Evolutionary conservation across 2,888 invertebrate species (phyloP).

Genomic region (Dromius quadrimaculatus): DNA sequence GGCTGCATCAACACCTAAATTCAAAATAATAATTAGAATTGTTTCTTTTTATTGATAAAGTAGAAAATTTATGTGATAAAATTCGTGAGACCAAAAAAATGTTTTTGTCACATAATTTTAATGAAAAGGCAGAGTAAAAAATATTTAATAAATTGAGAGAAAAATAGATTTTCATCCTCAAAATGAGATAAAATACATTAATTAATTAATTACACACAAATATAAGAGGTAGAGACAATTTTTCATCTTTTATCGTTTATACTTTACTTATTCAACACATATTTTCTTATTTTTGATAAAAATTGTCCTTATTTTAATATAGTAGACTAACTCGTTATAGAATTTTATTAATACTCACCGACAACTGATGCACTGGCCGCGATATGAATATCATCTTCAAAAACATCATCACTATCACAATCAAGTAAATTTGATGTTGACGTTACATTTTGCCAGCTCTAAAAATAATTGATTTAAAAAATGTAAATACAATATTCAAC

Average conservation of each 20-base stretch:
- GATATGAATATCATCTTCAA: constrained; percentile 64
- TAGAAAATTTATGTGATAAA: background rate
- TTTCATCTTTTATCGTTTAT: too few species aligned
- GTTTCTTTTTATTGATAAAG: background rate
- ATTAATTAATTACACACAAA: too few species aligned
- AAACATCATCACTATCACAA: constrained; percentile 82
- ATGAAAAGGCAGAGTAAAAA: background rate
- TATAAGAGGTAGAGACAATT: too few species aligned
- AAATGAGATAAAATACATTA: too few species aligned
- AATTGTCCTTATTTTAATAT: too few species aligned
- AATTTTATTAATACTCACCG: constrained; percentile 65
- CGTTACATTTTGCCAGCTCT: constrained; percentile 59
- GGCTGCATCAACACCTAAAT: constrained; percentile 69
- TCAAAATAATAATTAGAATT: constrained; percentile 48
- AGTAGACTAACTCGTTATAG: background rate
- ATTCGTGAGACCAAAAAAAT: background rate
- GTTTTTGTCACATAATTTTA: background rate
- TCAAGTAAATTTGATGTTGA: constrained; percentile 77
- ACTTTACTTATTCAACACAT: too few species aligned
- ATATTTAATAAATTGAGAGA: background rate
- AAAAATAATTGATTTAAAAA: too few species aligned
- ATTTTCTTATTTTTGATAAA: too few species aligned
- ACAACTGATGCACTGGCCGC: constrained; percentile 67
- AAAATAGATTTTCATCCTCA: background rate
- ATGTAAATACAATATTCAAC: too few species aligned